Percentiles rank a stretch among this genome's conserved stretches.
Conservation (phyloP, 2,797 vertebrate genomes). For the Rhinichthys osculus region DNA sequence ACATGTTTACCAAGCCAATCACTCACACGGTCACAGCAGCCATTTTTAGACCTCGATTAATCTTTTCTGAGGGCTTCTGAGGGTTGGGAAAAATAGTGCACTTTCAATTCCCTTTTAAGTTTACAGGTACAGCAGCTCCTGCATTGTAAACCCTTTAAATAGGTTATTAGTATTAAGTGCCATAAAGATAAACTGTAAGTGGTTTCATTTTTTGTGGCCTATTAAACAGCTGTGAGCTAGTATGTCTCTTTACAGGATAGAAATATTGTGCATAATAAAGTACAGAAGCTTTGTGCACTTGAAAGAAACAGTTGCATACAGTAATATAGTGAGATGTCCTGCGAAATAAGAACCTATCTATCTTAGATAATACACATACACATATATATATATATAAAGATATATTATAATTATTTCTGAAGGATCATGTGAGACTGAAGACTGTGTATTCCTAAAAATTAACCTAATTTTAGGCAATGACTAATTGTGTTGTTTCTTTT, state of each 20-base stretch:
- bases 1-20: slow-evolving; percentile 52
- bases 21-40: slow-evolving; percentile 23
- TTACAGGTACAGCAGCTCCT: slow-evolving; percentile 13
- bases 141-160: slow-evolving; percentile 47
- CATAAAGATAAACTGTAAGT: slow-evolving; percentile 48
- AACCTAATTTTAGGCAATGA: background rate
- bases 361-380: no score
- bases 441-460: background rate
- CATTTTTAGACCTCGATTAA: slow-evolving; percentile 53
- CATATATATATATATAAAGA: no score
- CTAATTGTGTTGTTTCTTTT: no score
- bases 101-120: slow-evolving; percentile 41
- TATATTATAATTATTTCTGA: background rate
- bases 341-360: background rate
- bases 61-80: slow-evolving; percentile 30
- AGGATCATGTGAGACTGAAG: background rate
- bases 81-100: slow-evolving; percentile 16
- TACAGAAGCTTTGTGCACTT: slow-evolving; percentile 23
- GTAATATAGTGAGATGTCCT: background rate
- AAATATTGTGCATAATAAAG: slow-evolving; percentile 42
- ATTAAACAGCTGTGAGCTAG: slow-evolving; percentile 6
- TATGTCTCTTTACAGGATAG: slow-evolving; percentile 12
- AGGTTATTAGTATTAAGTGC: slow-evolving; percentile 39
- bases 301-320: background rate
- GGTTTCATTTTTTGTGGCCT: slow-evolving; percentile 44